A percentile compares a stretch with the other conserved stretches of the same genome.
phyloP scores from a whole-genome alignment of 2,888 invertebrate species.

The Yponomeuta malinellus region DNA sequence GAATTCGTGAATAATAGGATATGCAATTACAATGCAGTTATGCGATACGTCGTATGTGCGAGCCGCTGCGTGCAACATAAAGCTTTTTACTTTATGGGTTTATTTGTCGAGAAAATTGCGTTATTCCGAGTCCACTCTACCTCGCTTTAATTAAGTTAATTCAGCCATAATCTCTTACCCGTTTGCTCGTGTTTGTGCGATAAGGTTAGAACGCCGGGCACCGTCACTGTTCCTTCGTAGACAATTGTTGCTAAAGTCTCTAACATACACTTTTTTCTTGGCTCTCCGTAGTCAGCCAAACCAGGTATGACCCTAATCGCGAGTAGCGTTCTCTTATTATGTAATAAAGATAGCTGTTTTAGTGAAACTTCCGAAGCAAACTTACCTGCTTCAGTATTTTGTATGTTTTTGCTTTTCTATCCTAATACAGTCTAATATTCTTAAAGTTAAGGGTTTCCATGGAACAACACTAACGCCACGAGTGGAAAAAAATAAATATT shows the following conservation, averaged over 20 bases:
- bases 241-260: background rate
- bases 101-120: constrained; percentile 1
- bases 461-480: no score
- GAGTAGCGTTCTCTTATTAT: no score
- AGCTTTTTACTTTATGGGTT: background rate
- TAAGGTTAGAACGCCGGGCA: background rate
- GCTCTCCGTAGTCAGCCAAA: no score
- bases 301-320: no score
- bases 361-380: no score
- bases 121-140: background rate
- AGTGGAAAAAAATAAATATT: no score
- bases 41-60: background rate
- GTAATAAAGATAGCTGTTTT: no score
- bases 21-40: background rate
- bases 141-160: constrained; percentile 1
- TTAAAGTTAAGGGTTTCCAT: no score
- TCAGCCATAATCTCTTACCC: background rate
- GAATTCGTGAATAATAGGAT: background rate
- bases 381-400: no score
- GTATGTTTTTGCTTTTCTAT: no score
- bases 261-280: no score
- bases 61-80: background rate
- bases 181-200: background rate
- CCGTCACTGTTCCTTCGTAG: background rate
- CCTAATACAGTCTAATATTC: no score